Base-by-base conservation (phyloP, 2,113 vertebrate genomes). In the Aspidoscelis tigris region DNA sequence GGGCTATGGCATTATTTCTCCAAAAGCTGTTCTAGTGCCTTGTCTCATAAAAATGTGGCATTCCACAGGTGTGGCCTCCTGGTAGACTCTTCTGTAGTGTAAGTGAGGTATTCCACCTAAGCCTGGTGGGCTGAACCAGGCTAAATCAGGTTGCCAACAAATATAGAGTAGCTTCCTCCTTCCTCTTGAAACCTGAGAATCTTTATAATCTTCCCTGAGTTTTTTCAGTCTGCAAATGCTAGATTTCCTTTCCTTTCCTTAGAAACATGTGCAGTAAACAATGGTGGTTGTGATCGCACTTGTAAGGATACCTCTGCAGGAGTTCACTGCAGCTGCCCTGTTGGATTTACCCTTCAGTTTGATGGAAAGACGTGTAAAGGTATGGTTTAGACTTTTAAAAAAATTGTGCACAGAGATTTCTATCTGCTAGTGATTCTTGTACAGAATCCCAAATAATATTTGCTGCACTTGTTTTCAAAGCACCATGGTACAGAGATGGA, bases 331-430 rank as follows among this genome's bases (percentile, higher is more conserved):
- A 99, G 98, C 91, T 99, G 99, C 91, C 98, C 99, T 0, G 88
- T 97, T 0, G 99, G 99, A 81, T 99, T 99, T 93, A 99, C 96
- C 0, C 96, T 99, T 86, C 99, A 99, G 95, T 92, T 97, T 20
- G 98, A 99, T 89, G 98, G 96, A 83, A 99, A 99, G 93, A 97
- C 98, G 0, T 99, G 99, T 93, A 98, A 99, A 99, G 99, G 99
- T 99, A 94, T 71, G 77, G 24, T 78, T 65, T 14, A 0, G 2
- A 1, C 72, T 26, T 66, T 26, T 66, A 26, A 50, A 50, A 50
- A 50, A 50, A 50, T 50, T 0, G 0, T 39, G 11, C 0, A 44
- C 50, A 10, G 41, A 21, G 80, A n/a, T 50, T 73, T 0, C 43
- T 83, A 16, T 78, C 69, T 87, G 61, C 50, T 55, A 21, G 3